These are phyloP conservation scores for Biston betularia DNA, from an alignment of 2,888 invertebrate genomes.

Conservation along the genomic window DNA sequence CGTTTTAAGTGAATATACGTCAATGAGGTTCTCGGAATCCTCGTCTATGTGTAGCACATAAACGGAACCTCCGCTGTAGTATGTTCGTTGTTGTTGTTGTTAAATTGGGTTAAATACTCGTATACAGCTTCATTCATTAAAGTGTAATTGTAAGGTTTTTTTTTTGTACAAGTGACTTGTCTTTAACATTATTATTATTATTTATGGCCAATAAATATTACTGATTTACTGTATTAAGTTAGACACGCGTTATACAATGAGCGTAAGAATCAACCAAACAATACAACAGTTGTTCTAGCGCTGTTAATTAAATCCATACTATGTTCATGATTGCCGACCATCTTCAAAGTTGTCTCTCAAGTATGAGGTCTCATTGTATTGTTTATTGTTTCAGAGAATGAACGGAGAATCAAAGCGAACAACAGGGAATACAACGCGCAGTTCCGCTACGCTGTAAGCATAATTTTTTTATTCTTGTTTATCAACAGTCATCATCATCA, in stretches of 20 bases:
- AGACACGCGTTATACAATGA: slow-evolving; percentile 9
- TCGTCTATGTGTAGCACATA: too few species aligned
- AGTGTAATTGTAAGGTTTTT: too few species aligned
- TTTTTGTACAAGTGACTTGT: too few species aligned
- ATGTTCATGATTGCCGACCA: slow-evolving; percentile 25
- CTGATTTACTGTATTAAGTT: slow-evolving; percentile 17
- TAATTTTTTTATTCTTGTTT: not conserved
- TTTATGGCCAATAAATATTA: too few species aligned
- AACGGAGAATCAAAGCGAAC: slow-evolving; percentile 98
- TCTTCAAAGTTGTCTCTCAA: slow-evolving; percentile 27
- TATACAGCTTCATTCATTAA: too few species aligned
- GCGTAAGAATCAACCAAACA: slow-evolving; percentile 27
- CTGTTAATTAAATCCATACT: slow-evolving; percentile 43
- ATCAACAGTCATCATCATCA: too few species aligned
- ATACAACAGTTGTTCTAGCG: slow-evolving; percentile 33
- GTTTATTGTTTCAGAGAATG: slow-evolving; percentile 93
- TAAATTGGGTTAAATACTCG: too few species aligned
- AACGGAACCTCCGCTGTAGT: too few species aligned
- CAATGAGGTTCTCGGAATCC: too few species aligned
- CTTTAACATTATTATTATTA: too few species aligned
- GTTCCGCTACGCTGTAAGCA: slow-evolving; percentile 98
- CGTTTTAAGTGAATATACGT: too few species aligned
- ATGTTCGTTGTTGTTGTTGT: too few species aligned
- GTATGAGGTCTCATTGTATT: slow-evolving; percentile 44
- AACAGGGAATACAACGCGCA: slow-evolving; percentile 98